Conservation (phyloP, 2,888 invertebrate genomes). For the Eilema caniola region DNA sequence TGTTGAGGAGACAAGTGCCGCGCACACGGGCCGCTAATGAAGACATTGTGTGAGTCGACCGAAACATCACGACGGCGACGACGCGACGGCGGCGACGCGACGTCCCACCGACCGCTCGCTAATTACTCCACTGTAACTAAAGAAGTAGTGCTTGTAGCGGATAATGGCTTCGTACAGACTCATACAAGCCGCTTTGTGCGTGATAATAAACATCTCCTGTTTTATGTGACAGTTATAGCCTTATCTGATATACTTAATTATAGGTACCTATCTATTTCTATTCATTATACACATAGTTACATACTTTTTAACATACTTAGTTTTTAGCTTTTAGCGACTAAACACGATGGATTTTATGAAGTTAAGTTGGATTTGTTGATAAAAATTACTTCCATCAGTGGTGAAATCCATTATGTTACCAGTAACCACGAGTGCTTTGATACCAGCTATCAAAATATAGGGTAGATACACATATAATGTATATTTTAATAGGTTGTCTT, state of each 20-base stretch:
- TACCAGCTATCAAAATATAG: too few species aligned
- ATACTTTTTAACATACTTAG: too few species aligned
- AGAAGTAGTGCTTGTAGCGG: background rate
- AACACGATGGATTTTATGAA: too few species aligned
- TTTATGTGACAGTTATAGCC: background rate
- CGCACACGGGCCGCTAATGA: conserved; percentile 7
- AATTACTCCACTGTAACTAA: background rate
- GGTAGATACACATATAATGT: too few species aligned
- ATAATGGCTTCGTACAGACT: background rate
- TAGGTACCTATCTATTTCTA: background rate
- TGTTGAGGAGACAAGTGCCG: conserved; percentile 5
- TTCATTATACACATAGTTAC: background rate
- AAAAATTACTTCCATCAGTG: too few species aligned
- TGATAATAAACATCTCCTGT: background rate
- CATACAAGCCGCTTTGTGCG: conserved; percentile 3
- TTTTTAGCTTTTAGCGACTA: too few species aligned
- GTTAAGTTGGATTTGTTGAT: background rate
- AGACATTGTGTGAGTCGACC: conserved; percentile 8
- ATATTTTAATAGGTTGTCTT: too few species aligned
- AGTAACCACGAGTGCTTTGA: too few species aligned
- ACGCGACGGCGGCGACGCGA: background rate
- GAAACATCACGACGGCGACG: background rate
- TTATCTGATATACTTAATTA: background rate
- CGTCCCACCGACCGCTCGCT: background rate
- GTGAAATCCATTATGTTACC: too few species aligned